A percentile compares a stretch with the other conserved stretches of the same genome.
These are phyloP conservation scores for Fissipunctia ypsillon DNA, from an alignment of 2,888 invertebrate genomes.

Conservation along the genomic window DNA sequence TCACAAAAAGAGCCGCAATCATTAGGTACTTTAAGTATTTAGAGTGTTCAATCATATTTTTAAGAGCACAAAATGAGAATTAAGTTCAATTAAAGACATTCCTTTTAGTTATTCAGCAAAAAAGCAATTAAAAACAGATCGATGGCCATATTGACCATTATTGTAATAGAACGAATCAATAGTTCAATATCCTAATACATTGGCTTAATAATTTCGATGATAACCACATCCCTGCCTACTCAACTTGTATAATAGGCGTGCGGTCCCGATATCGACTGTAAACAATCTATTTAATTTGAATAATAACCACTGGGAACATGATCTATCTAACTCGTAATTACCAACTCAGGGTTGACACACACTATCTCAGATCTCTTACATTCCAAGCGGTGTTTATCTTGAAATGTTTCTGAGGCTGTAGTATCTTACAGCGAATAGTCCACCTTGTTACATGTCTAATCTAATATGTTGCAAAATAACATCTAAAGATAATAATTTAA, in stretches of 20 bases:
- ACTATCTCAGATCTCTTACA: slow-evolving; percentile 6
- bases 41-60: no score
- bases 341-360: slow-evolving; percentile 50
- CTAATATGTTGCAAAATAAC: slow-evolving; percentile 12
- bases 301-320: slow-evolving; percentile 58
- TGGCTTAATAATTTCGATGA: slow-evolving; percentile 37
- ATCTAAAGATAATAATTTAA: slow-evolving; percentile 8
- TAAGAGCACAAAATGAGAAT: neutral
- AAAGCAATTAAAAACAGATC: slow-evolving; percentile 10
- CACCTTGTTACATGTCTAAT: slow-evolving; percentile 15
- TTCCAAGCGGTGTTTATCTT: slow-evolving; percentile 30
- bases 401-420: slow-evolving; percentile 26
- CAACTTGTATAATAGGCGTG: slow-evolving; percentile 34
- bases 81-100: neutral
- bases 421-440: slow-evolving; percentile 11
- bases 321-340: slow-evolving; percentile 57
- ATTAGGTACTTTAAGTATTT: no score
- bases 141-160: neutral
- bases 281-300: slow-evolving; percentile 66
- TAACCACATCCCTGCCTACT: slow-evolving; percentile 27
- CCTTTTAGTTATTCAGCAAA: neutral
- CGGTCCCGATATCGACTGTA: slow-evolving; percentile 50
- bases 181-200: slow-evolving; percentile 20
- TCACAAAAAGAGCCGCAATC: no score
- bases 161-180: slow-evolving; percentile 15